Conservation (phyloP, 2,888 invertebrate species). For the Polymixis lichenea region DNA sequence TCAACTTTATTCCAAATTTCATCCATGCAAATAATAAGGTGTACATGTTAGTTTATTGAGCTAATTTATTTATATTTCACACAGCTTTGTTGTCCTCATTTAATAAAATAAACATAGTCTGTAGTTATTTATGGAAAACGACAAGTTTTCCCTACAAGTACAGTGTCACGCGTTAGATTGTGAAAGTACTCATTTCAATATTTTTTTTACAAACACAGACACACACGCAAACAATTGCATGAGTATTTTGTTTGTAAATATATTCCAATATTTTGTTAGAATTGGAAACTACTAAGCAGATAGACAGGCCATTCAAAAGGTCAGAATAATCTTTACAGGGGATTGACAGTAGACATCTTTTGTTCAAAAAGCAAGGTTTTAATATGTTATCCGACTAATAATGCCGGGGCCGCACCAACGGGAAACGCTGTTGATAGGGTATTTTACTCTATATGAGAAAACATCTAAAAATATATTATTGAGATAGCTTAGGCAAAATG, state of each 20-base stretch:
- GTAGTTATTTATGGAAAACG: conserved; percentile 1
- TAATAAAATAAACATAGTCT: conserved; percentile 10
- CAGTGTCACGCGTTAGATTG: conserved; percentile 19
- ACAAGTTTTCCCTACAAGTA: conserved; percentile 23
- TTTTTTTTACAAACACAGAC: conserved; percentile 21
- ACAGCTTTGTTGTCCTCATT: not conserved
- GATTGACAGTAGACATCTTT: not conserved
- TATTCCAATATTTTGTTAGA: conserved; percentile 11
- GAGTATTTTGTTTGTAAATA: conserved; percentile 10
- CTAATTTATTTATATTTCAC: not conserved
- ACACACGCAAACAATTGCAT: conserved; percentile 9
- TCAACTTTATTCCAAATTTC: too few species aligned
- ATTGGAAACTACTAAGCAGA: conserved; percentile 19
- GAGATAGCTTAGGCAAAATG: too few species aligned
- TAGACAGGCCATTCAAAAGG: not conserved
- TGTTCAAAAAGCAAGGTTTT: not conserved
- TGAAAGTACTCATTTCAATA: conserved; percentile 30
- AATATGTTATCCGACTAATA: not conserved
- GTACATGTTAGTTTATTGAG: not conserved
- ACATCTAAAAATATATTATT: too few species aligned
- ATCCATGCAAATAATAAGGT: not conserved
- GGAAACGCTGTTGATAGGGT: too few species aligned
- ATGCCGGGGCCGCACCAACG: too few species aligned
- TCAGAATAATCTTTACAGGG: too few species aligned
- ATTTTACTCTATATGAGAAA: too few species aligned